Conservation (phyloP, 64 coral and sea anemone genomes). For the Porites lutea region DNA sequence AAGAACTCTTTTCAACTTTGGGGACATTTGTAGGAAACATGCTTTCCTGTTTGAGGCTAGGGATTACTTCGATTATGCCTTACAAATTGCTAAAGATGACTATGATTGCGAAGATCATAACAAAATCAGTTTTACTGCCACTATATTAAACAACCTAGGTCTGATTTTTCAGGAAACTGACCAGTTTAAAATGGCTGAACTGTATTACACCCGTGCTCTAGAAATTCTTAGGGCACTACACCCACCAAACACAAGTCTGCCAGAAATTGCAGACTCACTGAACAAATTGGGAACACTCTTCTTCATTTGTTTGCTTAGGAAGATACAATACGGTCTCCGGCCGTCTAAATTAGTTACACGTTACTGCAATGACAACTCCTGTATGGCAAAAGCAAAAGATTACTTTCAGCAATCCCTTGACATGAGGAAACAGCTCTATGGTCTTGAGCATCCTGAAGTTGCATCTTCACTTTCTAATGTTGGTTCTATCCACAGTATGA, state of each 20-base stretch:
- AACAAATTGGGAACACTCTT: constrained; percentile 16
- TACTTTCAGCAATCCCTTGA: not conserved
- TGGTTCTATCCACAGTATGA: not conserved
- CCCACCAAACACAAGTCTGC: too few relatives aligned
- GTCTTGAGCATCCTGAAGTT: not conserved
- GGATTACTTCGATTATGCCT: not conserved
- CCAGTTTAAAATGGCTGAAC: not conserved
- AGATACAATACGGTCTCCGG: too few relatives aligned
- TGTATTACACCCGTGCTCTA: not conserved
- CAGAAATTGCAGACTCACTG: not conserved
- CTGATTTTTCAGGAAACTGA: not conserved
- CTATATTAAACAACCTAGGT: not conserved
- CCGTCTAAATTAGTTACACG: too few relatives aligned
- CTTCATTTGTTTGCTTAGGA: too few relatives aligned
- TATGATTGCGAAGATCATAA: not conserved
- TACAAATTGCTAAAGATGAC: not conserved
- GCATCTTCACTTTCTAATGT: not conserved
- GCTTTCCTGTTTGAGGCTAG: not conserved
- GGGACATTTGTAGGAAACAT: not conserved
- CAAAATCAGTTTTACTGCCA: not conserved
- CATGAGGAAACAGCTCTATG: not conserved
- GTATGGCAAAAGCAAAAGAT: not conserved
- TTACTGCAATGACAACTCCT: too few relatives aligned
- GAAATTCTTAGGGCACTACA: not conserved
- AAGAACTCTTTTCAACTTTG: not conserved